Evolutionary conservation across 92 coral and sea anemone genomes (phyloP).

Genomic region (Phenganax subtilis): DNA sequence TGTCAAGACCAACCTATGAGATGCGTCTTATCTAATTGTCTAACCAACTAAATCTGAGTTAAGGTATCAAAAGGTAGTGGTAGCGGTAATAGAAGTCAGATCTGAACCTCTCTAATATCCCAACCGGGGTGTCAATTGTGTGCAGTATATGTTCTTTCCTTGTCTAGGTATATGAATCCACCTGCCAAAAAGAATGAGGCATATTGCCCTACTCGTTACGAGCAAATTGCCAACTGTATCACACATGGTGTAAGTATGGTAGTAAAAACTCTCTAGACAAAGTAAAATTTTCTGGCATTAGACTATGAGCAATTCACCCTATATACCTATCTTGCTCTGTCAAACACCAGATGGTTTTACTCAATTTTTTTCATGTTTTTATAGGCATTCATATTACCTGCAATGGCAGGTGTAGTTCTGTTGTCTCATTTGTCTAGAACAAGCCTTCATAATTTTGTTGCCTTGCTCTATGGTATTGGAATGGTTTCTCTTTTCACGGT

Average conservation of each 20-base stretch:
- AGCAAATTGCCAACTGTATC: slow-evolving; percentile 77
- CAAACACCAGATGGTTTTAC: background rate
- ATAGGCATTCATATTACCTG: slow-evolving; percentile 77
- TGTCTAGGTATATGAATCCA: slow-evolving; percentile 65
- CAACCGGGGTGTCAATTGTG: background rate
- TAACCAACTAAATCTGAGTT: no score
- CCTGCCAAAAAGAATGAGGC: slow-evolving; percentile 77
- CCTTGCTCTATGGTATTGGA: slow-evolving; percentile 74
- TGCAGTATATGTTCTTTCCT: background rate
- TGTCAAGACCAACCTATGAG: no score
- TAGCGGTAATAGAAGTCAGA: no score
- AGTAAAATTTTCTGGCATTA: background rate
- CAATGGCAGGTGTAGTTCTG: slow-evolving; percentile 53
- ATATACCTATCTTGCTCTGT: no score
- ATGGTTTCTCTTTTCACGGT: slow-evolving; percentile 62
- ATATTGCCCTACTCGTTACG: slow-evolving; percentile 70
- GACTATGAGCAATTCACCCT: background rate
- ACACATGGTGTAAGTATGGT: slow-evolving; percentile 79
- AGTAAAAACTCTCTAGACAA: no score
- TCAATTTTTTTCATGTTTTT: background rate
- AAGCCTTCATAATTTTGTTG: slow-evolving; percentile 60
- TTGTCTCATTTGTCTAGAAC: slow-evolving; percentile 52
- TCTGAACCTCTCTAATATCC: no score
- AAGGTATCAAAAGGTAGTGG: no score
- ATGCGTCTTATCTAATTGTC: no score